Percentiles rank a stretch among this genome's conserved stretches.
Evolutionary conservation across 1,140 invertebrate species (phyloP).

Genomic region (Maniola jurtina): DNA sequence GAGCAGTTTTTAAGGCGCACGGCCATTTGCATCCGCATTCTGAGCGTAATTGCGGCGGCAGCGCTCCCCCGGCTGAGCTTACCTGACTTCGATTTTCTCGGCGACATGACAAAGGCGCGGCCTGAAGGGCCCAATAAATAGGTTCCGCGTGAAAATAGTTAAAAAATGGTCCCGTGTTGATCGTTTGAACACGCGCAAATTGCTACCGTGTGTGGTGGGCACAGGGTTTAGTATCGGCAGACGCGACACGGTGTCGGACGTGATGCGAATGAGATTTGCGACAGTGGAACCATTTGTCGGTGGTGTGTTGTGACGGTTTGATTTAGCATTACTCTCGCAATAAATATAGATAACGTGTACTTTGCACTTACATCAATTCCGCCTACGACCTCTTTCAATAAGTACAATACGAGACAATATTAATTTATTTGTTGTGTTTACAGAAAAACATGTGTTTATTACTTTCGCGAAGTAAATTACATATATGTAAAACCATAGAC

Average conservation of each 20-base stretch:
- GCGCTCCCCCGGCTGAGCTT: conserved; percentile 53
- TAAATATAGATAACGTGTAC: conserved; percentile 14
- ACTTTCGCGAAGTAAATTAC: no score
- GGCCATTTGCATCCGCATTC: conserved; percentile 72
- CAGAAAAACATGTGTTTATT: no score
- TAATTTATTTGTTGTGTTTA: no score
- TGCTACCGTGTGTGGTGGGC: conserved; percentile 41
- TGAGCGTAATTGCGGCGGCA: conserved; percentile 68
- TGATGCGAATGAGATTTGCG: conserved; percentile 52
- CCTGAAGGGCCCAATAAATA: conserved; percentile 72
- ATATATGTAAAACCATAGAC: no score
- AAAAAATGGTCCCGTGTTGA: conserved; percentile 51
- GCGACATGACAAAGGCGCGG: conserved; percentile 73
- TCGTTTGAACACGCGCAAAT: conserved; percentile 40
- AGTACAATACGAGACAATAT: no score
- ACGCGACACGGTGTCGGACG: conserved; percentile 36
- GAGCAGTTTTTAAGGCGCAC: conserved; percentile 59
- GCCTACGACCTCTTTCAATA: background rate
- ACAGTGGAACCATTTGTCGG: conserved; percentile 48
- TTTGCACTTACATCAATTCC: background rate
- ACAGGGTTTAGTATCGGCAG: conserved; percentile 43
- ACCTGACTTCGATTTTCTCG: conserved; percentile 72
- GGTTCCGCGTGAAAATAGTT: conserved; percentile 66
- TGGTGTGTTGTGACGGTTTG: conserved; percentile 38
- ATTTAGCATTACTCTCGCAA: conserved; percentile 32